These are phyloP conservation scores for Carposina sasakii DNA, from an alignment of 1,140 invertebrate species.

Conservation along the genomic window DNA sequence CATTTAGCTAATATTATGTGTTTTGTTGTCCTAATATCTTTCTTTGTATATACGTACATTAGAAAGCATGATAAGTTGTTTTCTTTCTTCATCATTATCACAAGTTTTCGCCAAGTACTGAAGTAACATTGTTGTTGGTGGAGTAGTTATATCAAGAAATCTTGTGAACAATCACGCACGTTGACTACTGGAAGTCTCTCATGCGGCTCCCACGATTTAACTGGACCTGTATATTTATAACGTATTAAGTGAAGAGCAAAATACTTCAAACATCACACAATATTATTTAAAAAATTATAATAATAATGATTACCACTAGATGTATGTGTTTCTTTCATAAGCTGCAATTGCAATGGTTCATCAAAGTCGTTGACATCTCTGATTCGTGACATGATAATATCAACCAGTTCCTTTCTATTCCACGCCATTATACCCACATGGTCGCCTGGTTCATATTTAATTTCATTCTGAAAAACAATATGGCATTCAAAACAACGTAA, in stretches of 20 bases:
- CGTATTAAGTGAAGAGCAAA: constrained; percentile 16
- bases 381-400: constrained; percentile 82
- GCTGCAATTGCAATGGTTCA: constrained; percentile 84
- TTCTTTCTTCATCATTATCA: constrained; percentile 82
- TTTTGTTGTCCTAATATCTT: too few species aligned
- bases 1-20: too few species aligned
- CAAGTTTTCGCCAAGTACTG: constrained; percentile 88
- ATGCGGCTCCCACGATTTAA: constrained; percentile 89
- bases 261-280: too few species aligned
- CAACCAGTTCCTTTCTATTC: constrained; percentile 87
- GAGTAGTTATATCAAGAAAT: constrained; percentile 94
- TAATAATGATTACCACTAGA: constrained; percentile 78
- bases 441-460: constrained; percentile 90
- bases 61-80: constrained; percentile 82
- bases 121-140: constrained; percentile 90
- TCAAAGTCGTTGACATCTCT: constrained; percentile 82
- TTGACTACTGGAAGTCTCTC: constrained; percentile 87
- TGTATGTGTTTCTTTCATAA: constrained; percentile 90
- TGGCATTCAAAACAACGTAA: too few species aligned
- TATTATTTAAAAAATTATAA: too few species aligned
- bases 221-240: constrained; percentile 78
- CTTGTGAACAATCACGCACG: constrained; percentile 84
- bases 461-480: constrained; percentile 71
- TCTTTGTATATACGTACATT: too few species aligned
- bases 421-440: constrained; percentile 93